phyloP scores from a whole-genome alignment of 2,797 vertebrate species.

The Centropyge bicolor region DNA sequence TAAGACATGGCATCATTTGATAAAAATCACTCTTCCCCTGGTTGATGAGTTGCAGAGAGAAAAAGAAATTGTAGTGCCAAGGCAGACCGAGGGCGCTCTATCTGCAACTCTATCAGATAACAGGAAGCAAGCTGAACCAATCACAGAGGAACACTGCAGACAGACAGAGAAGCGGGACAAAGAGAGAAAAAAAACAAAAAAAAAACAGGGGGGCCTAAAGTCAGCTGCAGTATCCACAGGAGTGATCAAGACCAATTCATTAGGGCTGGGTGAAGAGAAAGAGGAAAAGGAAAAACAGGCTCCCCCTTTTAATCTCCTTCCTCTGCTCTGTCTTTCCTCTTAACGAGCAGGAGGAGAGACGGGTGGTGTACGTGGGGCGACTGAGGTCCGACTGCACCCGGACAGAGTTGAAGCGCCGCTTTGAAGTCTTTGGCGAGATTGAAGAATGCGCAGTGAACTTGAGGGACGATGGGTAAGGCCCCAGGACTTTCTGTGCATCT shows the following conservation, averaged over 20 bases:
- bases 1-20: conserved; percentile 79
- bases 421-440: conserved; percentile 99
- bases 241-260: conserved; percentile 79
- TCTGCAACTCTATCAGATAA: conserved; percentile 77
- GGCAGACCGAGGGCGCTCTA: conserved; percentile 73
- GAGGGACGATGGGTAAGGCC: conserved; percentile 94
- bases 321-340: conserved; percentile 66
- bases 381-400: conserved; percentile 94
- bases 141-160: conserved; percentile 69
- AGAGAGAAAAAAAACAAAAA: conserved; percentile 34
- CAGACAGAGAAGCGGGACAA: conserved; percentile 53
- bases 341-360: conserved; percentile 93
- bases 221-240: conserved; percentile 66
- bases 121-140: conserved; percentile 67
- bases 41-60: conserved; percentile 79
- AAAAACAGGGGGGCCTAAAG: conserved; percentile 50
- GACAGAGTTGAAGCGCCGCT: conserved; percentile 94
- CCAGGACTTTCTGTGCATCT: conserved; percentile 33
- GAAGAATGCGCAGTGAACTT: conserved; percentile 98
- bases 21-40: conserved; percentile 75
- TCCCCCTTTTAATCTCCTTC: conserved; percentile 70
- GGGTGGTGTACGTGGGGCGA: conserved; percentile 96
- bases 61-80: conserved; percentile 75
- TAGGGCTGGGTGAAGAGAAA: conserved; percentile 69
- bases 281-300: conserved; percentile 50